These are phyloP conservation scores for Aphidoletes aphidimyza DNA, from an alignment of 2,888 invertebrate genomes.

Conservation along the genomic window DNA sequence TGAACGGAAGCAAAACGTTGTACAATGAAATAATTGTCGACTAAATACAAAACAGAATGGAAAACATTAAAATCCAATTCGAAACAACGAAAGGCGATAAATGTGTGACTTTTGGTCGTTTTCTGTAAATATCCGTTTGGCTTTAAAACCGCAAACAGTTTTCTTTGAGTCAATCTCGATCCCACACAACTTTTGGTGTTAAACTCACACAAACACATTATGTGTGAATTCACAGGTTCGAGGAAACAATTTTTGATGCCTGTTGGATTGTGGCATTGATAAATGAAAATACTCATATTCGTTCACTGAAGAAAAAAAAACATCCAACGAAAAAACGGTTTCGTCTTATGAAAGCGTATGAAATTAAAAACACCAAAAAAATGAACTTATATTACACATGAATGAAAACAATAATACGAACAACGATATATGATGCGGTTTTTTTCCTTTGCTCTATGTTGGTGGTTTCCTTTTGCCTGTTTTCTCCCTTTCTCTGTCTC, in stretches of 20 bases:
- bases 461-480: constrained; percentile 12
- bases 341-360: constrained; percentile 7
- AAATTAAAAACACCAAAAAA: neutral
- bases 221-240: too few species aligned
- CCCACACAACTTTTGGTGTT: neutral
- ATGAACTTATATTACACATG: neutral
- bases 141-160: too few species aligned
- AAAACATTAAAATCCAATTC: neutral
- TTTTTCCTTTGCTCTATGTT: neutral
- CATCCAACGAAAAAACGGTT: neutral
- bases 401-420: neutral
- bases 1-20: neutral
- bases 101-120: neutral
- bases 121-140: constrained; percentile 44
- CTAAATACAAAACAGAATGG: neutral
- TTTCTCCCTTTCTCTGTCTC: neutral
- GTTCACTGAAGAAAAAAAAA: neutral
- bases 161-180: too few species aligned
- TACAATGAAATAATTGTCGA: neutral
- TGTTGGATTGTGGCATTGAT: too few species aligned
- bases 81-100: neutral
- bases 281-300: too few species aligned
- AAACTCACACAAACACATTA: neutral
- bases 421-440: constrained; percentile 23
- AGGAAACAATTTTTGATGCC: too few species aligned